Base-by-base conservation (phyloP, 2,113 vertebrate genomes). In the Melanerpes formicivorus region DNA sequence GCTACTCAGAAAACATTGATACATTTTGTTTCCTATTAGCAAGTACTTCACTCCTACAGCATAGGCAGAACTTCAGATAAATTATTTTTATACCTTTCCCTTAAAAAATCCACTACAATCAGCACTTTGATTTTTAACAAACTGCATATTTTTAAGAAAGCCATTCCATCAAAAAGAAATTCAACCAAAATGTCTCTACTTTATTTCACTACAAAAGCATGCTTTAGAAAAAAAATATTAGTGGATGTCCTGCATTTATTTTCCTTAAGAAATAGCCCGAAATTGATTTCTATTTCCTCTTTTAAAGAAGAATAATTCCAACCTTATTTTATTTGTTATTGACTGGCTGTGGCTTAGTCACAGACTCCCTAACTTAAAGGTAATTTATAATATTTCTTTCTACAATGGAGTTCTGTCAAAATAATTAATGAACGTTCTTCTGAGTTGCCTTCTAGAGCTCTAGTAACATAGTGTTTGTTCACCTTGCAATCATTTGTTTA, bases 311-410 rank as follows among this genome's bases (percentile, higher is more conserved):
- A 8, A 19, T 55, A 6, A 46, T n/a, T 90, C 37, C 64, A 74
- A 83, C 80, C 15, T 85, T 59, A 32, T 85, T 96, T 77, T 32
- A 63, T 64, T 89, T 87, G 50, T 55, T 80, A 70, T 63, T 87
- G n/a, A 79, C 80, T 82, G 16, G 9, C 13, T 83, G 18, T 74
- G 21, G 21, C 52, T 81, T 85, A 84, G 64, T 73, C 64, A 78
- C 8, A 55, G 34, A 74, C 18, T 66, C 25, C 26, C 23, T 56
- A 74, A 59, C 22, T 65, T 74, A 71, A 78, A 71, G 42, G 13
- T 37, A 75, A 71, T 88, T 84, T 40, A 60, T 90, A 80, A 37
- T 85, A 80, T 67, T 88, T 85, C 34, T 71, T 55, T 73, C 29
- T 77, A 37, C 42, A 71, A 37, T 73, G 21, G 26, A 93, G 29